Evolutionary conservation across 2,113 vertebrate species (phyloP), one percentile per base, ranked within the genome.

Genomic region (Galemys pyrenaicus): DNA sequence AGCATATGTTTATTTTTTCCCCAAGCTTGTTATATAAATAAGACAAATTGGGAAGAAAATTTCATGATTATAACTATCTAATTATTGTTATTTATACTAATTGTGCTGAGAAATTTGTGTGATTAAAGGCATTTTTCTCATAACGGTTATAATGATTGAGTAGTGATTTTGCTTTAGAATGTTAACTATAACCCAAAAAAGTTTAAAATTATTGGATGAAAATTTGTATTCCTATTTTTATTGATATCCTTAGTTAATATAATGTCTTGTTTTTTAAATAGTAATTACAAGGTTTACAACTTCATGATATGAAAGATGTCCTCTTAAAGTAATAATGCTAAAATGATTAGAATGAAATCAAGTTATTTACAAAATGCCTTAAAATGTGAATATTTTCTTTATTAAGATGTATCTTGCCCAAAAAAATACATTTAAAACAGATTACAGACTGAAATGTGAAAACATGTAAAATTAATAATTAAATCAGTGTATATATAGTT

Each of bases 1-100:
- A 94, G 32, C 62, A 91, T 95, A 77, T 92, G 91, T 19, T 91
- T 87, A 6, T 15, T 58, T 77, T 62, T 83, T n/a, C 24, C 19
- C 51, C 22, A 37, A 91, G 6, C 56, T 9, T 26, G 2, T 65
- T 82, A 44, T 24, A 79, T 39, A 86, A 91, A 94, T 88, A 68
- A 82, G 49, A 78, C 24, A 51, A 56, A 78, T 80, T 35, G 37
- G 70, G 20, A 85, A 74, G 26, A 93, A 79, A 85, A 46, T 46
- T 82, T 51, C 54, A 71, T 78, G 22, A 91, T 54, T 46, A 67
- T 17, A 26, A 60, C 1, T 71, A 26, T 56, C 8, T 35, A 86
- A 80, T 73, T 79, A 41, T 35, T 73, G 28, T 32, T 89, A 56
- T 77, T 92, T 94, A 86, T 62, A 71, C 0, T 81, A 81, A 75